Evolutionary conservation across 2,797 vertebrate genomes (phyloP), one percentile per base, ranked within the genome.

Genomic region (Coendou prehensilis): DNA sequence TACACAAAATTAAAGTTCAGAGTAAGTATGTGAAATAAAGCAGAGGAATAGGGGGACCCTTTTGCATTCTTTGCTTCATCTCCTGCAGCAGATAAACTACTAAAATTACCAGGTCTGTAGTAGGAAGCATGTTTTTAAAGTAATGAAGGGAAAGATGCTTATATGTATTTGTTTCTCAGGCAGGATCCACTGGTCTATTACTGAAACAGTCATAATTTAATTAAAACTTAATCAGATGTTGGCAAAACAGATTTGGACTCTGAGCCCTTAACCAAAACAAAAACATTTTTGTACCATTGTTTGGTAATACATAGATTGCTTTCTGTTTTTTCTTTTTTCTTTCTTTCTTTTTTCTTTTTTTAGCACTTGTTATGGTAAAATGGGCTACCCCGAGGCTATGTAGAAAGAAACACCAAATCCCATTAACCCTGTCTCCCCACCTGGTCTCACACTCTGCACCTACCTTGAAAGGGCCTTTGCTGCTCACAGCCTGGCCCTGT

Each of bases 141-240:
- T 54, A 52, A 85, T 37, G 5, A 85, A 80, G 11, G 17, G 18
- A 80, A 87, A 69, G 6, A 10, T 57, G 9, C 41, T 54, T 41
- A 5, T 9, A 2, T 75, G 30, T 33, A 6, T 95, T 95, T 92
- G 17, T 26, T 73, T 57, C 64, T 69, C 6, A 69, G 33, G 52
- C 8, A 59, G 54, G 28, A 52, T 28, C 6, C 45, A 90, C 50
- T 57, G 41, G n/a, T 9, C 8, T 64, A 23, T 93, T 83, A 84
- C 45, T 89, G 50, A 84, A 88, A 79, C 1, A 56, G 11, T 63
- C 30, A 6, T 15, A 79, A 59, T 82, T 93, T 93, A 57, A 90
- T 61, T 47, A 89, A 95, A 92, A 76, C 11, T 76, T 67, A 37
- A 88, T 28, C 45, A 37, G 54, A 37, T 87, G 20, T 76, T 78